These are phyloP conservation scores for Chamaetylas fuelleborni DNA, from an alignment of 2,113 vertebrate species.

Conservation along the genomic window DNA sequence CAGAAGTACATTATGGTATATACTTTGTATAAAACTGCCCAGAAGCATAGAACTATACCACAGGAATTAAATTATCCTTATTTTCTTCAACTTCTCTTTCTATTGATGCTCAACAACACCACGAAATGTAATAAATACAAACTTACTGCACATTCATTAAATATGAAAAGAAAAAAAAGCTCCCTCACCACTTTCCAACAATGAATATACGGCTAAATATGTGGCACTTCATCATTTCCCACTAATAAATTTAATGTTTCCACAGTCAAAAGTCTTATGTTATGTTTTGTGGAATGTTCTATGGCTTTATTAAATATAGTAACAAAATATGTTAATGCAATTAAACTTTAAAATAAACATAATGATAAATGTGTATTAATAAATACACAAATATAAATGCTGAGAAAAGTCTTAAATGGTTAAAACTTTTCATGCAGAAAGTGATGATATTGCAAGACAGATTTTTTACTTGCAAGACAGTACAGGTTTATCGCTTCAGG, in stretches of 20 bases:
- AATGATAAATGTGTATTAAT: not conserved
- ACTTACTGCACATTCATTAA: not conserved
- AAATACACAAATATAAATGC: not conserved
- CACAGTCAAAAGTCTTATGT: not conserved
- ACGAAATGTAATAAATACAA: not conserved
- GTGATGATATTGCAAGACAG: not conserved
- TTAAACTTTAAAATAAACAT: not conserved
- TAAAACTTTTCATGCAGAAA: not conserved
- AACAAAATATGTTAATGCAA: not conserved
- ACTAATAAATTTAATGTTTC: not conserved
- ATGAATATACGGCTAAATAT: not conserved
- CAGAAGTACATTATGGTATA: not conserved
- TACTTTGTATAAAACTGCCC: not conserved
- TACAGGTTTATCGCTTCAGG: not conserved
- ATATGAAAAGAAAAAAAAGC: fast-evolving
- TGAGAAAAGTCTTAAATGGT: not conserved
- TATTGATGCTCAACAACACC: not conserved
- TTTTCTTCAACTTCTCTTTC: not conserved
- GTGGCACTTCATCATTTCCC: not conserved
- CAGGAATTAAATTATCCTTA: not conserved
- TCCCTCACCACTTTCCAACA: not conserved
- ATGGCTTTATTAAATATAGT: not conserved
- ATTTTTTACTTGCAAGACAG: not conserved
- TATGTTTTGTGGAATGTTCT: not conserved
- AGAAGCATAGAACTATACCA: not conserved